These are phyloP conservation scores for Sinocyclocheilus grahami DNA, from an alignment of 2,113 vertebrate genomes.

Conservation along the genomic window DNA sequence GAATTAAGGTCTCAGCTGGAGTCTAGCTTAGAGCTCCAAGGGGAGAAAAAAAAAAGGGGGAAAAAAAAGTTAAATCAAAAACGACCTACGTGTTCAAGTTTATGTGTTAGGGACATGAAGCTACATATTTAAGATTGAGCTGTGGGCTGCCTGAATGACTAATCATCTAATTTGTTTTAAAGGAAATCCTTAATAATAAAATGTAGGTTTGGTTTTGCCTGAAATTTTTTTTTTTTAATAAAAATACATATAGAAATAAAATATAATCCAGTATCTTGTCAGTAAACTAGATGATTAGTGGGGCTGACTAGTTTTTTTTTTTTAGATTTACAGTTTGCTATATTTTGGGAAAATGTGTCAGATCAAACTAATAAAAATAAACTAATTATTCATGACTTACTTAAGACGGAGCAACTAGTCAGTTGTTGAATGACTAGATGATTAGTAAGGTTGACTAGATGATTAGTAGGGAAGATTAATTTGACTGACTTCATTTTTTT, in stretches of 20 bases:
- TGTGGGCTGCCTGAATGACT: not conserved
- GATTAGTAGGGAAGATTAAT: too few relatives aligned
- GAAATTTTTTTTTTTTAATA: too few relatives aligned
- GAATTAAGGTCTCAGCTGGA: conserved; percentile 29
- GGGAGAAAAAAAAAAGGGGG: not conserved
- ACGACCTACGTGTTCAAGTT: not conserved
- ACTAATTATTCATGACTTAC: too few relatives aligned
- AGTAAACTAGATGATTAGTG: not conserved
- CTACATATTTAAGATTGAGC: not conserved
- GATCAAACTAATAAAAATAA: too few relatives aligned
- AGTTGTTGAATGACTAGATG: too few relatives aligned
- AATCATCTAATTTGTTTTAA: not conserved
- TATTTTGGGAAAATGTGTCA: too few relatives aligned
- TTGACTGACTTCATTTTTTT: too few relatives aligned
- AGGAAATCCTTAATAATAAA: not conserved
- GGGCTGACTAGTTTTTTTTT: not conserved
- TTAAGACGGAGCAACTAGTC: too few relatives aligned
- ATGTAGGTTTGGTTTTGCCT: not conserved
- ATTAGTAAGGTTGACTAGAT: too few relatives aligned
- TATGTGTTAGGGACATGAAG: not conserved
- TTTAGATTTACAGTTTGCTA: too few relatives aligned
- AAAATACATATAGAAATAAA: too few relatives aligned
- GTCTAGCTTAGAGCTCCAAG: not conserved
- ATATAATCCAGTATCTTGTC: not conserved
- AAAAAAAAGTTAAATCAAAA: not conserved